phyloP scores from a whole-genome alignment of 1,140 invertebrate species.

The Drosophila quadrilineata region DNA sequence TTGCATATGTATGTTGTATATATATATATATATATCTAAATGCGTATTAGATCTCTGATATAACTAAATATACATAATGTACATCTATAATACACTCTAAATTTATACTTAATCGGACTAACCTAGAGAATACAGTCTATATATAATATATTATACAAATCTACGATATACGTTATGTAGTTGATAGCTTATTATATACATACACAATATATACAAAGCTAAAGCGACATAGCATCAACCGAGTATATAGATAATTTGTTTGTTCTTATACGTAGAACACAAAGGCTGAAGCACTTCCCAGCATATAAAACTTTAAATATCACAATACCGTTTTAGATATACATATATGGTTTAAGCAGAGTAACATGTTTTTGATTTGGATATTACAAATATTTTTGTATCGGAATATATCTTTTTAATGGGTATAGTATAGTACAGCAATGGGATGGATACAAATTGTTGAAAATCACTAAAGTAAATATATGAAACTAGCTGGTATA shows the following conservation, averaged over 20 bases:
- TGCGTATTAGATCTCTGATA: slow-evolving; percentile 18
- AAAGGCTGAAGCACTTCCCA: slow-evolving; percentile 8
- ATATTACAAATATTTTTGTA: no score
- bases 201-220: slow-evolving; percentile 54
- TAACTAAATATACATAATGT: slow-evolving; percentile 7
- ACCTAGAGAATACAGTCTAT: no score
- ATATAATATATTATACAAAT: no score
- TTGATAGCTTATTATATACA: slow-evolving; percentile 16
- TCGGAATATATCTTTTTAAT: not conserved
- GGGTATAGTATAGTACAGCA: no score
- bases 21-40: slow-evolving; percentile 21
- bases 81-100: slow-evolving; percentile 17
- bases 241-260: slow-evolving; percentile 15
- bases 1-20: slow-evolving; percentile 42
- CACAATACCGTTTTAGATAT: no score
- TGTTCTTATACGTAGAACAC: slow-evolving; percentile 8
- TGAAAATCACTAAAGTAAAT: slow-evolving; percentile 34
- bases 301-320: no score
- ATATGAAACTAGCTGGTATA: slow-evolving; percentile 55
- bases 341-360: not conserved
- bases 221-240: slow-evolving; percentile 40
- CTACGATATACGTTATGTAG: slow-evolving; percentile 9
- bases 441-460: not conserved
- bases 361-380: not conserved
- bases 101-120: slow-evolving; percentile 30